A percentile compares a stretch with the other conserved stretches of the same genome.
Evolutionary conservation across 2,797 vertebrate species (phyloP).

Genomic region (Megalops cyprinoides): DNA sequence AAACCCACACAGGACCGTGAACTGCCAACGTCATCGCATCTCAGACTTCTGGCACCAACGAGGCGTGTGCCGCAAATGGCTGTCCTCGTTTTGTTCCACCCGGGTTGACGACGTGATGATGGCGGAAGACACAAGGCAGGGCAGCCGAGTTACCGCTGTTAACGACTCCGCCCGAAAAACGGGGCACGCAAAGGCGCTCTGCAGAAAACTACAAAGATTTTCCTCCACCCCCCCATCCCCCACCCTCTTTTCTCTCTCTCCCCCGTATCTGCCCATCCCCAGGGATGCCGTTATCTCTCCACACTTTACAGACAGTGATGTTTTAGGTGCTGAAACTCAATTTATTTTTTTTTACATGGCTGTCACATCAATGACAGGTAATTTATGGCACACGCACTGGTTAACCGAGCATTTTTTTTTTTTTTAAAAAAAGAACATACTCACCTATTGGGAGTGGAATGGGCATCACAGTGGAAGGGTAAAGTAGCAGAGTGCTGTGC

Average conservation of each 20-base stretch:
- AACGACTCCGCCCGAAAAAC: background rate
- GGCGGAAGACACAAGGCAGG: no score
- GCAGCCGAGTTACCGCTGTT: background rate
- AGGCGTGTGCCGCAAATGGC: no score
- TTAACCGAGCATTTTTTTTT: conserved; percentile 42
- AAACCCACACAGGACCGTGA: background rate
- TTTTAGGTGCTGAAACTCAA: conserved; percentile 53
- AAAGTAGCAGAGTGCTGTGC: conserved; percentile 28
- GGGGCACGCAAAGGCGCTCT: background rate
- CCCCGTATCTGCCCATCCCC: conserved; percentile 25
- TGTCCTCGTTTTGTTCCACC: no score
- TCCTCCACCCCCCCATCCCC: conserved; percentile 4
- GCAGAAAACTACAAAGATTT: background rate
- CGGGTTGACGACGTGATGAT: no score
- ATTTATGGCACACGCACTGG: conserved; percentile 51
- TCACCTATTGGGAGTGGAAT: conserved; percentile 26
- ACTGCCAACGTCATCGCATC: no score
- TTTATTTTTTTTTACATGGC: conserved; percentile 50
- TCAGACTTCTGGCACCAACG: background rate
- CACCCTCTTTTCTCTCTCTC: background rate
- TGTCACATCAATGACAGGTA: conserved; percentile 58
- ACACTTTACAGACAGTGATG: conserved; percentile 48
- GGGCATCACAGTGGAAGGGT: conserved; percentile 26
- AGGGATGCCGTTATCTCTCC: conserved; percentile 50
- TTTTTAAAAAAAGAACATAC: no score